Base-by-base conservation (phyloP, 2,797 vertebrate species). In the Halcyon chelicuti region DNA sequence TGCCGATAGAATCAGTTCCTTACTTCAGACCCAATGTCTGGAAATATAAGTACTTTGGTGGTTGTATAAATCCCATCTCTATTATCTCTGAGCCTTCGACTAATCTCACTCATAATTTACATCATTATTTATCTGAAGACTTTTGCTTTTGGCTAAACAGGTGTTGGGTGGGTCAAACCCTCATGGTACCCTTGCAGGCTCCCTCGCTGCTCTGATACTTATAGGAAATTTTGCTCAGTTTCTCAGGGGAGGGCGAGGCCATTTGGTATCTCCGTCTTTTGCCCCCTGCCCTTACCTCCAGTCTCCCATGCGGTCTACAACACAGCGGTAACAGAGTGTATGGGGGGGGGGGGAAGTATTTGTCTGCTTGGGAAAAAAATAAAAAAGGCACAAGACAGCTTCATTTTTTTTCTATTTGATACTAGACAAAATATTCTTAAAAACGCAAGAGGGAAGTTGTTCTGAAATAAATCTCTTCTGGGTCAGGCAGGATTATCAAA, bases 401-500 rank as follows among this genome's bases (percentile, higher is more conserved):
- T 68, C 5, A 3, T 76, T 73, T 81, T 46, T 67, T 46, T 67
- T 15, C 40, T 85, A 85, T 68, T 86, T 78, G 65, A 54, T 78
- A 83, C 33, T 68, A 75, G 54, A 87, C 13, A 93, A 72, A 51
- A 65, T 28, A 44, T 19, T 62, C 86, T 90, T 78, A 68, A 57
- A 90, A 74, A 82, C n/a, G 79, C 15, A 91, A 60, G 51, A 42
- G 25, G 35, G 66, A 93, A 80, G n/a, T 68, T 76, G 85, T 76
- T n/a, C 40, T 71, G 78, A 96, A 91, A 7, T 37, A 95, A 78
- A 39, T 68, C 55, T 93, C 80, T 58, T 72, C 54, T 86, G 23
- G 14, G 76, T 93, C 68, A 94, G 37, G 78, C 33, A 21, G 29
- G 78, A 95, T 91, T 90, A 96, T 88, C 63, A 88, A 87, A 90